Evolutionary conservation across 2,888 invertebrate genomes (phyloP).

Genomic region (Lasioglossum zephyrum): DNA sequence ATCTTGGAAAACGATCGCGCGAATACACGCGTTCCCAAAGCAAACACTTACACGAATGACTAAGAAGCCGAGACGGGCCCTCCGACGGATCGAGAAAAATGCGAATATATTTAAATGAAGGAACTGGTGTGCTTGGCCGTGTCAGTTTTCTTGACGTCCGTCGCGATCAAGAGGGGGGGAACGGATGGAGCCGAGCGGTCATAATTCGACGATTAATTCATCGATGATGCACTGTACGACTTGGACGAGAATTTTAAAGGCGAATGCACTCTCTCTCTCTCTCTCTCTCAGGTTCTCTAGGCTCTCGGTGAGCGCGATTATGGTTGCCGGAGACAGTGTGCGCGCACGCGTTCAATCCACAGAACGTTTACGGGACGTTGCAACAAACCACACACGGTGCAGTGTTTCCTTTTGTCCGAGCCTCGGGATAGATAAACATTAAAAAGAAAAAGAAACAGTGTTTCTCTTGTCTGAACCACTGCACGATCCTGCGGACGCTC

Average conservation of each 20-base stretch:
- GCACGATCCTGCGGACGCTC: neutral
- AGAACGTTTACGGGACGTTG: neutral
- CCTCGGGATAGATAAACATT: neutral
- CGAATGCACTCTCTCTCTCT: neutral
- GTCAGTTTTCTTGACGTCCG: neutral
- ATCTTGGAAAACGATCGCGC: neutral
- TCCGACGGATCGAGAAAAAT: neutral
- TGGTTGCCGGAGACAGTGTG: slow-evolving; percentile 32
- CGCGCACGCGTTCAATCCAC: slow-evolving; percentile 34
- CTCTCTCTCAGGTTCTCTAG: neutral
- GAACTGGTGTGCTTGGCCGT: neutral
- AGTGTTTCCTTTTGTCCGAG: slow-evolving; percentile 14
- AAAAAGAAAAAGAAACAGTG: slow-evolving; percentile 1
- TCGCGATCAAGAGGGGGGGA: slow-evolving; percentile 9
- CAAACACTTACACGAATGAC: slow-evolving; percentile 2
- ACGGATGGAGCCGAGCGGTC: slow-evolving; percentile 21
- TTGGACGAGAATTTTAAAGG: slow-evolving; percentile 38
- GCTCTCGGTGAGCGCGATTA: slow-evolving; percentile 22
- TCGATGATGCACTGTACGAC: slow-evolving; percentile 41
- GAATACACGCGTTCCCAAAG: neutral
- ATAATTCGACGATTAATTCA: slow-evolving; percentile 61
- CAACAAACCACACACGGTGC: neutral
- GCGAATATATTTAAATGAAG: neutral
- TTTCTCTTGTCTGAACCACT: neutral
- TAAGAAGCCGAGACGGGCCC: neutral